These are phyloP conservation scores for Ectropis crepuscularia DNA, from an alignment of 2,888 invertebrate species.

Conservation along the genomic window DNA sequence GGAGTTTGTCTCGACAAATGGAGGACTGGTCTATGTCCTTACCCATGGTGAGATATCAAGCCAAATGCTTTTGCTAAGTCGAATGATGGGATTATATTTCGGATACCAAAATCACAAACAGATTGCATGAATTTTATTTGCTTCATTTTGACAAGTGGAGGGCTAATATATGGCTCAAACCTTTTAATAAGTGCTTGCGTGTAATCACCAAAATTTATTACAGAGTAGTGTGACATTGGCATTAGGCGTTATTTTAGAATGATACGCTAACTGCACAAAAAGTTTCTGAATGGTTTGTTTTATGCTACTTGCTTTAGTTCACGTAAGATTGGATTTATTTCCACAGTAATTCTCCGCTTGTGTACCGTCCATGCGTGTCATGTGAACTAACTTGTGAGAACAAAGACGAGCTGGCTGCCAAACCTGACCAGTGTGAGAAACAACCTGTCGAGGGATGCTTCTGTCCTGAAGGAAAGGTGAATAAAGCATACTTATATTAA, in stretches of 20 bases:
- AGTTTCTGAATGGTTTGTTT: not conserved
- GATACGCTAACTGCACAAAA: too few species aligned
- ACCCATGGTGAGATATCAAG: conserved; percentile 78
- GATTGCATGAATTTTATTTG: not conserved
- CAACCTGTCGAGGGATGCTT: conserved; percentile 91
- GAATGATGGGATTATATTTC: not conserved
- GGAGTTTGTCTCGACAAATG: conserved; percentile 90
- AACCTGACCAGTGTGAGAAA: conserved; percentile 75
- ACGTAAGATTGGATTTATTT: conserved; percentile 7
- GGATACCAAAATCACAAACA: not conserved
- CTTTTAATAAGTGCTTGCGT: not conserved
- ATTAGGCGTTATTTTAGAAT: too few species aligned
- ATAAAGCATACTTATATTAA: not conserved
- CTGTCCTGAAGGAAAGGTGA: conserved; percentile 90
- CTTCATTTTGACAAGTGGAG: too few species aligned
- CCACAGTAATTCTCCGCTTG: conserved; percentile 62
- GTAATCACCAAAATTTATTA: too few species aligned
- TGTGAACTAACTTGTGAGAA: conserved; percentile 88
- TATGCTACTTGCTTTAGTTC: not conserved
- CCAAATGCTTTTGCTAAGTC: conserved; percentile 1
- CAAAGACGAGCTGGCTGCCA: conserved; percentile 70
- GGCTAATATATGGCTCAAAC: not conserved
- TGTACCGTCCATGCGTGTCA: conserved; percentile 77
- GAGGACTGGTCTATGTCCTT: conserved; percentile 88
- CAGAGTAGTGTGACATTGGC: too few species aligned